Evolutionary conservation across 2,113 vertebrate genomes (phyloP).

Genomic region (Calidris pygmaea): DNA sequence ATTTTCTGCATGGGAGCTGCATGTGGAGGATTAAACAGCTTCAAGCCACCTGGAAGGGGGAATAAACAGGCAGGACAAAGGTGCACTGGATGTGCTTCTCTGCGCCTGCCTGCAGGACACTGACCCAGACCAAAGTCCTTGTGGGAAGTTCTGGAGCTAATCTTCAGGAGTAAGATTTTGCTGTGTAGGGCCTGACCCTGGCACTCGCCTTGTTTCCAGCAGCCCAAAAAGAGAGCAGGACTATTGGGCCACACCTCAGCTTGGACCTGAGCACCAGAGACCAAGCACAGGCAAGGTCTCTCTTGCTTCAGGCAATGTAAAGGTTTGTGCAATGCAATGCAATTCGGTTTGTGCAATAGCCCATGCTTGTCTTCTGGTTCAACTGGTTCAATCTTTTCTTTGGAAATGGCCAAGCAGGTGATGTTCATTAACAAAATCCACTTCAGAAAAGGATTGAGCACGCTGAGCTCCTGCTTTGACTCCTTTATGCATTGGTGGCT

Average conservation of each 20-base stretch:
- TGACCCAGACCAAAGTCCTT: not conserved
- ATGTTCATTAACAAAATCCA: not conserved
- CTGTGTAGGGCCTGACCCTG: fast-evolving
- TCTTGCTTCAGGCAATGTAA: not conserved
- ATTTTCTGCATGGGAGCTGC: not conserved
- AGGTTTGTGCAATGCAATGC: not conserved
- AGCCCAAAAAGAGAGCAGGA: not conserved
- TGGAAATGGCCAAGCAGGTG: not conserved
- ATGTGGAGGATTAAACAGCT: not conserved
- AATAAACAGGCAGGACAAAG: not conserved
- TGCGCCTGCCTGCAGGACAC: not conserved
- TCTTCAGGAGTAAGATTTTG: not conserved
- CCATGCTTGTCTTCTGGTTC: not conserved
- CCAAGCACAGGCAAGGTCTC: not conserved
- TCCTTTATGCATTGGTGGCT: not conserved
- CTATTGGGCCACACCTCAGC: not conserved
- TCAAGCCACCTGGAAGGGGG: not conserved
- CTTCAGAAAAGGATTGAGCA: not conserved
- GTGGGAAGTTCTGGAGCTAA: not conserved
- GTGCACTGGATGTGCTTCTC: not conserved
- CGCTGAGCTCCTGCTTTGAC: not conserved
- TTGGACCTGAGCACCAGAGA: not conserved
- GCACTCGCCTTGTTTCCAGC: not conserved
- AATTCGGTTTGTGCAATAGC: not conserved
- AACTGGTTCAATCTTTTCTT: not conserved